Evolutionary conservation across 2,113 vertebrate species (phyloP).

Genomic region (Sarotherodon lohbergeri): DNA sequence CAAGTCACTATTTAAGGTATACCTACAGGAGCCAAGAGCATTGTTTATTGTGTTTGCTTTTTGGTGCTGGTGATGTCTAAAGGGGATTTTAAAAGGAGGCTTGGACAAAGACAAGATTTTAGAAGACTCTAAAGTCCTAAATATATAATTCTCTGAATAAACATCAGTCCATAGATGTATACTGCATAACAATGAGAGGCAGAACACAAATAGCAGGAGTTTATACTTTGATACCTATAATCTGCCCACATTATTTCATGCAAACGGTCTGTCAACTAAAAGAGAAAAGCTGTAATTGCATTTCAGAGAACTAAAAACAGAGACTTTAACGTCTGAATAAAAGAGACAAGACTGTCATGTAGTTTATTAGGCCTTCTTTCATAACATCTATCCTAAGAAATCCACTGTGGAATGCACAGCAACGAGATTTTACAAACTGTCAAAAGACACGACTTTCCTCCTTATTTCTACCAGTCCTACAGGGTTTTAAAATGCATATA

Average conservation of each 20-base stretch:
- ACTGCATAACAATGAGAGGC: background rate
- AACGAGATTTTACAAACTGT: background rate
- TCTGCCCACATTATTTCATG: background rate
- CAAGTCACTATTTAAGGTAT: background rate
- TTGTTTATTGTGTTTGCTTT: background rate
- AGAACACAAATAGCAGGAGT: background rate
- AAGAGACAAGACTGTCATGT: background rate
- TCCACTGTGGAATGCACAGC: background rate
- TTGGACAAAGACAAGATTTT: background rate
- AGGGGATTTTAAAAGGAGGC: background rate
- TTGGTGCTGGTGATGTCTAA: background rate
- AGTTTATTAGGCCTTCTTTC: background rate
- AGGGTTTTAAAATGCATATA: background rate
- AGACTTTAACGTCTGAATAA: background rate
- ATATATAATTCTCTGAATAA: background rate
- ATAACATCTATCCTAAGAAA: background rate
- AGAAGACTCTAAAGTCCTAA: background rate
- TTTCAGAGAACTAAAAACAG: background rate
- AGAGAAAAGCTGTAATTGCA: background rate
- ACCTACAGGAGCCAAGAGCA: background rate
- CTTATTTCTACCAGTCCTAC: background rate
- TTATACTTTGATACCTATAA: background rate
- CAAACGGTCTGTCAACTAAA: background rate
- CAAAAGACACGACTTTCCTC: background rate
- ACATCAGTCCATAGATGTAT: background rate